Base-by-base conservation (phyloP, 2,113 vertebrate species). In the Tachycineta bicolor region DNA sequence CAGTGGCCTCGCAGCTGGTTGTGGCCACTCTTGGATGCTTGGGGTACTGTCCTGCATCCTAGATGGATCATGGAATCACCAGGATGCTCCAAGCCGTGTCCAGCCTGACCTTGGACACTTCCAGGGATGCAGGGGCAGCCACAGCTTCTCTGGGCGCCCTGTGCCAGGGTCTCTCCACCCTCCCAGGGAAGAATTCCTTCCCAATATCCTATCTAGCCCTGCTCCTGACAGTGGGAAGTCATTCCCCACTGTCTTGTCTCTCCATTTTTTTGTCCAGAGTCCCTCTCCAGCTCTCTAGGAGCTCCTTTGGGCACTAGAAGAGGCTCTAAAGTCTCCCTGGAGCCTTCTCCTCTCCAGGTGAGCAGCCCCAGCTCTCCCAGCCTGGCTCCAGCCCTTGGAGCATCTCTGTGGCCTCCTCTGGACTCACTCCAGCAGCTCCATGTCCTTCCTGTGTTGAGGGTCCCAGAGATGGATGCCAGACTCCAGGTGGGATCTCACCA, bases 1-100 rank as follows among this genome's bases (percentile, higher is more conserved):
- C 13, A 5, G 0, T 26, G 74, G 22, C 9, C 50, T 56, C 26
- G 19, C 33, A 37, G 26, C 39, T 33, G 31, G 12, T 19, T 69
- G 56, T 9, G 21, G 37, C 26, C 2, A 3, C 37, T 74, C 11
- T 0, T 0, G 0, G 29, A 3, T 55, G 53, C 49, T 14, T 39
- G 21, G 29, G 46, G 31, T 71, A 1, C 55, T 34, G 26, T 50
- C n/a, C 52, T 56, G 62, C 75, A 25, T 80, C 70, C 56, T 5
- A 0, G 23, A 6, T 0, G 16, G 75, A 44, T 64, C 49, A 37
- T 1, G 2, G 25, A 37, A 37, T 56, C 79, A 41, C n/a, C 47
- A 69, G n/a, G 11, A 0, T 53, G 24, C 4, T 76, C 25, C 47
- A 55, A 76, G 21, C 9, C n/a, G 29, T 1, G 0, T 26, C 70